These are phyloP conservation scores for Poecilia picta DNA, from an alignment of 2,797 vertebrate species.

Conservation along the genomic window DNA sequence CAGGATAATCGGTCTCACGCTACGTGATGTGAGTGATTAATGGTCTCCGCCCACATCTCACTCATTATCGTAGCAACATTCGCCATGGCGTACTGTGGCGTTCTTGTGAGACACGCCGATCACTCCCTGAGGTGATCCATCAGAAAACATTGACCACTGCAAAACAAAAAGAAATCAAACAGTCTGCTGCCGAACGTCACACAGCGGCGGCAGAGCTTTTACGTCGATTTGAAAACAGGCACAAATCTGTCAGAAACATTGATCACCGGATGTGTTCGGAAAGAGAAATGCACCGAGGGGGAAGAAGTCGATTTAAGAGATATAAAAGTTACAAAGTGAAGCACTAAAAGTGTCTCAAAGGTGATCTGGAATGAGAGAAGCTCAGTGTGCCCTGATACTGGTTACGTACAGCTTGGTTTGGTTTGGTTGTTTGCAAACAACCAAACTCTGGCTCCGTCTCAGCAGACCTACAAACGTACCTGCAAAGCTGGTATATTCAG, in stretches of 20 bases:
- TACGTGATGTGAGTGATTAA: constrained; percentile 68
- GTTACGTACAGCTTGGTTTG: constrained; percentile 38
- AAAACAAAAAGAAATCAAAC: constrained; percentile 34
- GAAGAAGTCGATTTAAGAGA: constrained; percentile 49
- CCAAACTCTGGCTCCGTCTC: constrained; percentile 53
- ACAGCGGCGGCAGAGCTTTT: constrained; percentile 33
- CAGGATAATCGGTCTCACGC: constrained; percentile 64
- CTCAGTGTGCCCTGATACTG: constrained; percentile 22
- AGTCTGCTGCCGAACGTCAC: constrained; percentile 55
- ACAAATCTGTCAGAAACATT: constrained; percentile 13
- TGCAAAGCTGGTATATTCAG: constrained; percentile 54
- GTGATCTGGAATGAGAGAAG: constrained; percentile 36
- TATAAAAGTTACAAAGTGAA: constrained; percentile 47
- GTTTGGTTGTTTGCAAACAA: no score
- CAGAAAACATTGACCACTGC: constrained; percentile 70
- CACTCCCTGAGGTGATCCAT: constrained; percentile 74
- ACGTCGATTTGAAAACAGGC: constrained; percentile 14
- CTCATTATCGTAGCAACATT: constrained; percentile 68
- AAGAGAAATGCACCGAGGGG: constrained; percentile 14
- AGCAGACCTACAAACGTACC: constrained; percentile 57
- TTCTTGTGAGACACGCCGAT: constrained; percentile 55
- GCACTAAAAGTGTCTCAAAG: constrained; percentile 32
- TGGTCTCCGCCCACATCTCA: constrained; percentile 58
- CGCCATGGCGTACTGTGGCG: constrained; percentile 30
- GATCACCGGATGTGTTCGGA: constrained; percentile 31